These are phyloP conservation scores for Ovis aries DNA, from an alignment of 2,113 vertebrate species.

Conservation along the genomic window ARS-UI_Ramb_v3.0 NC_056074.1:12597001-12597500, in stretches of 20 bases:
- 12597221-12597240: background rate
- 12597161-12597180: background rate
- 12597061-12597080: rapidly evolving
- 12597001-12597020: too few relatives aligned
- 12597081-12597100: too few relatives aligned
- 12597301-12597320: background rate
- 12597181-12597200: background rate
- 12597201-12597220: background rate
- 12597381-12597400: background rate
- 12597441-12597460: background rate
- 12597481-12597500: background rate
- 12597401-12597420: background rate
- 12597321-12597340: background rate
- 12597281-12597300: background rate
- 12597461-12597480: background rate
- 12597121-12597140: background rate
- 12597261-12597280: background rate
- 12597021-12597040: too few relatives aligned
- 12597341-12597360: background rate
- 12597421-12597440: background rate
- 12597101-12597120: too few relatives aligned
- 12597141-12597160: background rate
- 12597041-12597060: too few relatives aligned
- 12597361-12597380: background rate
- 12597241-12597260: background rate